Percentiles rank a stretch among this genome's conserved stretches.
Evolutionary conservation across 2,113 vertebrate genomes (phyloP).

Genomic region (Tauraco erythrolophus): DNA sequence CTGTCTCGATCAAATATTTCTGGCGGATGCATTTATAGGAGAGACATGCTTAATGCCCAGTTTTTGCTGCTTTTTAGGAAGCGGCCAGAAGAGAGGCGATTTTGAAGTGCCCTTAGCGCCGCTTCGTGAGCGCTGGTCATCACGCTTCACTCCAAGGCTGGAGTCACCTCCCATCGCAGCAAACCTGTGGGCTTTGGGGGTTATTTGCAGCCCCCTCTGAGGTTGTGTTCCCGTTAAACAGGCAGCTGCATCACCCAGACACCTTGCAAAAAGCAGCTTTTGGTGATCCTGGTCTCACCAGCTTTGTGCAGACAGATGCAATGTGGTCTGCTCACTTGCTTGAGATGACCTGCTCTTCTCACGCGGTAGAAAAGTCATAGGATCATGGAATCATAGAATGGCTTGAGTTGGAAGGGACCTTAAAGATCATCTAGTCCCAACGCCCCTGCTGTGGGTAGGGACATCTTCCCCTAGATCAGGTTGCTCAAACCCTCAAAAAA

Average conservation of each 20-base stretch:
- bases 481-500: too few relatives aligned
- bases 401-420: too few relatives aligned
- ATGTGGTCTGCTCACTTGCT: rapidly evolving
- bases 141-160: not conserved
- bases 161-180: not conserved
- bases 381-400: too few relatives aligned
- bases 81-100: rapidly evolving
- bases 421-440: too few relatives aligned
- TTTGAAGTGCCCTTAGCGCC: not conserved
- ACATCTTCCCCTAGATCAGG: too few relatives aligned
- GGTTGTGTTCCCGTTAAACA: rapidly evolving
- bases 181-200: not conserved
- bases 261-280: not conserved
- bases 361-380: not conserved
- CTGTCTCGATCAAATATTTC: not conserved
- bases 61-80: not conserved
- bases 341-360: not conserved
- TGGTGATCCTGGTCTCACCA: not conserved
- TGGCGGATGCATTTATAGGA: not conserved
- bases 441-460: too few relatives aligned
- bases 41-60: not conserved
- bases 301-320: too few relatives aligned
- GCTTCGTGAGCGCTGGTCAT: rapidly evolving
- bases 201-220: not conserved
- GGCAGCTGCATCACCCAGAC: not conserved